A percentile compares a stretch with the other conserved stretches of the same genome.
Conservation (phyloP, 2,797 vertebrate genomes). For the Lycodopsis pacificus region DNA sequence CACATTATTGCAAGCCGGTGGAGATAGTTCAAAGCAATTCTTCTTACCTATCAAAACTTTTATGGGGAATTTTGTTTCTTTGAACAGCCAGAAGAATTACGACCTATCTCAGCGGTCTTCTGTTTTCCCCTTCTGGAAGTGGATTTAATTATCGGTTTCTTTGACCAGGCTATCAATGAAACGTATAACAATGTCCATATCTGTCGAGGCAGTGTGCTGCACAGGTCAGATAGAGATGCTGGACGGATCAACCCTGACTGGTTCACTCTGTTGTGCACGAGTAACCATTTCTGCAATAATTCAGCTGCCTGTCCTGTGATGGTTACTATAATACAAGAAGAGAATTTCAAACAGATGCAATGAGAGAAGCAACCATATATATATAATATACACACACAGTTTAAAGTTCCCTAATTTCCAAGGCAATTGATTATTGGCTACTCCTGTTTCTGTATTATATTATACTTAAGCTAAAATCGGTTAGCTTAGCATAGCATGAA, state of each 20-base stretch:
- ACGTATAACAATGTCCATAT: conserved; percentile 35
- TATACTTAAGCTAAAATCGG: too few species aligned
- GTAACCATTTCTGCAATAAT: conserved; percentile 36
- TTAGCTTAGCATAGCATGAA: not conserved
- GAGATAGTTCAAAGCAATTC: conserved; percentile 42
- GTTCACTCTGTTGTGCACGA: conserved; percentile 8
- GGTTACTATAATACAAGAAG: conserved; percentile 30
- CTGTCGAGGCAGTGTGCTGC: conserved; percentile 47
- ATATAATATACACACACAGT: not conserved
- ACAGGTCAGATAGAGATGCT: conserved; percentile 49
- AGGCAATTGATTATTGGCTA: not conserved
- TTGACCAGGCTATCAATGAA: conserved; percentile 36
- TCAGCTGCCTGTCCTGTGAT: conserved; percentile 23
- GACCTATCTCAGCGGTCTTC: conserved; percentile 3
- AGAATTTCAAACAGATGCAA: conserved; percentile 36
- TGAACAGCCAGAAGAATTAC: conserved; percentile 24
- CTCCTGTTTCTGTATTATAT: not conserved
- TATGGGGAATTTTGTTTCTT: conserved; percentile 17
- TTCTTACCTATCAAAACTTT: conserved; percentile 40
- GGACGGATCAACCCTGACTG: conserved; percentile 49
- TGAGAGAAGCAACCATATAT: not conserved
- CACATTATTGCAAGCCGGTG: conserved; percentile 32
- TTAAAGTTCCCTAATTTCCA: not conserved
- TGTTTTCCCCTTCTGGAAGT: not conserved
- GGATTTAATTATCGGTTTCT: conserved; percentile 48